These are phyloP conservation scores for Drosophila quadrilineata DNA, from an alignment of 1,140 invertebrate species.

Conservation along the genomic window DNA sequence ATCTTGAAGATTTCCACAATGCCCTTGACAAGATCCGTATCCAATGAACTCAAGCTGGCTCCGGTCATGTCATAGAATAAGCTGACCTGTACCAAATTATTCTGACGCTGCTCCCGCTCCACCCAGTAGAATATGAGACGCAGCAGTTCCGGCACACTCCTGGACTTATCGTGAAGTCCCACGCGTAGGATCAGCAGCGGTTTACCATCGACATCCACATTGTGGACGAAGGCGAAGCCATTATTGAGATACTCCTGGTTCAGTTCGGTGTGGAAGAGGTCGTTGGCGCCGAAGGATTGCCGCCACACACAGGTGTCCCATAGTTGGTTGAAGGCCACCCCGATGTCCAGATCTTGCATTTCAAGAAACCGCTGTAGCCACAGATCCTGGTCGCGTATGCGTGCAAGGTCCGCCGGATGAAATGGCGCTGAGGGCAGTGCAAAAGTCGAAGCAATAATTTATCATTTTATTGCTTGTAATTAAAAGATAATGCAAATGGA, in stretches of 20 bases:
- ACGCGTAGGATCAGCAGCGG: slow-evolving; percentile 89
- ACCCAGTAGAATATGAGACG: slow-evolving; percentile 93
- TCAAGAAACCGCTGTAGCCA: slow-evolving; percentile 88
- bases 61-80: slow-evolving; percentile 95
- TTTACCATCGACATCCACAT: slow-evolving; percentile 91
- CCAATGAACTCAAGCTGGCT: slow-evolving; percentile 92
- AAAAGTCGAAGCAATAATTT: no score
- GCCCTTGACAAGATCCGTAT: slow-evolving; percentile 93
- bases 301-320: slow-evolving; percentile 93
- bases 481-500: background rate
- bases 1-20: slow-evolving; percentile 93
- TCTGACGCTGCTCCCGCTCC: slow-evolving; percentile 90
- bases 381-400: slow-evolving; percentile 85
- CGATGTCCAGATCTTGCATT: slow-evolving; percentile 85
- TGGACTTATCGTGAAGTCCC: slow-evolving; percentile 88
- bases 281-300: slow-evolving; percentile 90
- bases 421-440: no score
- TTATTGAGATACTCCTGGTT: slow-evolving; percentile 88
- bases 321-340: slow-evolving; percentile 88
- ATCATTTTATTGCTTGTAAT: background rate
- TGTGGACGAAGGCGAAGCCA: slow-evolving; percentile 89
- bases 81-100: slow-evolving; percentile 89
- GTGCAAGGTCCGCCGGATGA: slow-evolving; percentile 86
- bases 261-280: slow-evolving; percentile 87
- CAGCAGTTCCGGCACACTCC: slow-evolving; percentile 89